Base-by-base conservation (phyloP, 2,888 invertebrate genomes). In the Monopis laevigella region DNA sequence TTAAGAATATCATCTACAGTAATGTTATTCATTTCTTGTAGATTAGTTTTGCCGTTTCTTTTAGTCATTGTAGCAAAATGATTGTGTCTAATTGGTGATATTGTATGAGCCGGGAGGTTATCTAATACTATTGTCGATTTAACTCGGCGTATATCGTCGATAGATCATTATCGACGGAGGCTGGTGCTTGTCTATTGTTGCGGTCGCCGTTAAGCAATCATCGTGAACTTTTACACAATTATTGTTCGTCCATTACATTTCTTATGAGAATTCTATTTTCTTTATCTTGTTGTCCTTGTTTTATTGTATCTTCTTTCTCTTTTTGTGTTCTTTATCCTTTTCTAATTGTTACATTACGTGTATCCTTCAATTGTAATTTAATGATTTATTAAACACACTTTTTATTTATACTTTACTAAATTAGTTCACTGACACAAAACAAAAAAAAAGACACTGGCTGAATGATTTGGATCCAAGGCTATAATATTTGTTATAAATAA, bases 241-340 rank as follows among this genome's bases (percentile, higher is more conserved):
- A 74, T 71, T 69, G 69, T 70, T 62, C 69, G 53, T 55, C 58
- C 63, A 77, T 77, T 74, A 75, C 66, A 56, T 62, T 73, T 69
- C 65, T 71, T 78, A 77, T 75, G 75, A 77, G 77, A 78, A 78
- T 67, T 77, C 73, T 77, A 78, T 77, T 77, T 74, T 74, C 71
- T 73, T 62, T 65, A 58, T 65, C 65, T 65, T 58, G 62, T 62
- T 65, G 59, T 21, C 17, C 8, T 14, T 17, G 4, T 17, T 17
- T n/a, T 32, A 2, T 17, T 17, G n/a, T 14, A 10, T 16, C 17
- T 68, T 65, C 54, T 55, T 46, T 43, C 48, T 62, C 55, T 51
- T 34, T 69, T 63, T 50, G 2, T 59, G 38, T 45, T 73, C 29
- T 3, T 26, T 28, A 11, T 17, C 18, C 4, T 3, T 28, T 5